Evolutionary conservation across 2,797 vertebrate genomes (phyloP), one percentile per base, ranked within the genome.

Genomic region (Tapera naevia): DNA sequence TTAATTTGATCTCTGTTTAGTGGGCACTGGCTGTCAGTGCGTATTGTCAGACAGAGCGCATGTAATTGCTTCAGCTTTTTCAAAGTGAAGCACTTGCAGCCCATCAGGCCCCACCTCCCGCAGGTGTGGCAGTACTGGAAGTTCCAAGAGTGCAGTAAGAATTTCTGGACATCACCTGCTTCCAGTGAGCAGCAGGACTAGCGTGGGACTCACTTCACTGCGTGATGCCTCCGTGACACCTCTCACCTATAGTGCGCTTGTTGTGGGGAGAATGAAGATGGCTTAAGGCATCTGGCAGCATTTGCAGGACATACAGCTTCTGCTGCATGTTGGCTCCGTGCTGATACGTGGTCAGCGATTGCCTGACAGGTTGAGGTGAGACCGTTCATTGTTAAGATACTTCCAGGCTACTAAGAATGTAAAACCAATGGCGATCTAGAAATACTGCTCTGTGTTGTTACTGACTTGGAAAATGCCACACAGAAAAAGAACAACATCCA

Each of bases 401-500:
- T 93, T 86, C 66, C 35, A 66, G 70, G 74, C 89, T 89, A 80
- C 61, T 50, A 67, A 84, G 54, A 69, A 48, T 48, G 46, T 58
- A 54, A 95, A 85, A 73, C 53, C 72, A 72, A 89, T 71, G 62
- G 27, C 51, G 94, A 80, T 79, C 73, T 83, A 79, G 94, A 83
- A 92, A 69, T 66, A 32, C 58, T 24, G 69, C n/a, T 84, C 73
- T 82, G 41, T 0, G 0, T 21, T 58, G 57, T 39, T 64, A 43
- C n/a, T 23, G n/a, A 71, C 66, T 66, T 72, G 43, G 62, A 57
- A 83, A 91, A 89, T 3, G 5, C 25, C 32, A 41, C 0, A 23
- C 15, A 51, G 33, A 7, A 67, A 80, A 79, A 81, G 19, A 35
- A 71, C 73, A 93, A 79, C 62, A 89, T 72, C 56, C 37, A 86